These are phyloP conservation scores for Scrobipalpa atriplicella DNA, from an alignment of 2,888 invertebrate genomes.

Conservation along the genomic window DNA sequence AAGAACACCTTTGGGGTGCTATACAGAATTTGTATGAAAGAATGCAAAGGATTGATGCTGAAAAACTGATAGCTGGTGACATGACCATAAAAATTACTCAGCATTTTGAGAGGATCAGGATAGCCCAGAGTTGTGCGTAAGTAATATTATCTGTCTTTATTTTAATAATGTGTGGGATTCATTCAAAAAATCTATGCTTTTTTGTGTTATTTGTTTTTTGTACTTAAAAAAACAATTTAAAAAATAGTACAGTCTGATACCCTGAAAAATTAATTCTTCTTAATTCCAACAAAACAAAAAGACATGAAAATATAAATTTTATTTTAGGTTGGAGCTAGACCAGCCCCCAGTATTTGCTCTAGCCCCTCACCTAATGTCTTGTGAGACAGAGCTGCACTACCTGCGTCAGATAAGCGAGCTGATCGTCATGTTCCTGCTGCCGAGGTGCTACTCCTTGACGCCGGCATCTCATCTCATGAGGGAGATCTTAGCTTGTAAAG, in stretches of 20 bases:
- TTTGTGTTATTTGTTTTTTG: no score
- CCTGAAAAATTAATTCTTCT: no score
- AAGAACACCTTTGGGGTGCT: constrained; percentile 92
- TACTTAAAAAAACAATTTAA: no score
- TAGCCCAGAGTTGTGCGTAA: constrained; percentile 89
- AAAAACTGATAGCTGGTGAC: constrained; percentile 91
- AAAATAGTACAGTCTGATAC: no score
- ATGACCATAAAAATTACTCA: constrained; percentile 91
- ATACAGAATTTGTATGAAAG: constrained; percentile 88
- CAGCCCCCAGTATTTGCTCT: constrained; percentile 87
- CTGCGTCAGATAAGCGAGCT: constrained; percentile 92
- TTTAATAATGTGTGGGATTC: no score
- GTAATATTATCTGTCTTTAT: constrained; percentile 43
- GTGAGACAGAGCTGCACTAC: constrained; percentile 90
- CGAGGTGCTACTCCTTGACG: constrained; percentile 89
- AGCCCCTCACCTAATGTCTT: constrained; percentile 88
- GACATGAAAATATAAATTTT: no score
- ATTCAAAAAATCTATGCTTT: no score
- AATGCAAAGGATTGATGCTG: constrained; percentile 89
- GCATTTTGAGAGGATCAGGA: constrained; percentile 93
- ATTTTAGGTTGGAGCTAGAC: constrained; percentile 82
- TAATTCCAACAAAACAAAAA: no score
- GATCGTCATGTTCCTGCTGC: constrained; percentile 90
- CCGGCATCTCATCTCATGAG: constrained; percentile 91
- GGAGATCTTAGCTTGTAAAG: constrained; percentile 92